A percentile compares a stretch with the other conserved stretches of the same genome.
These are phyloP conservation scores for Glaucomys volans DNA, from an alignment of 2,113 vertebrate genomes.

Conservation along the genomic window DNA sequence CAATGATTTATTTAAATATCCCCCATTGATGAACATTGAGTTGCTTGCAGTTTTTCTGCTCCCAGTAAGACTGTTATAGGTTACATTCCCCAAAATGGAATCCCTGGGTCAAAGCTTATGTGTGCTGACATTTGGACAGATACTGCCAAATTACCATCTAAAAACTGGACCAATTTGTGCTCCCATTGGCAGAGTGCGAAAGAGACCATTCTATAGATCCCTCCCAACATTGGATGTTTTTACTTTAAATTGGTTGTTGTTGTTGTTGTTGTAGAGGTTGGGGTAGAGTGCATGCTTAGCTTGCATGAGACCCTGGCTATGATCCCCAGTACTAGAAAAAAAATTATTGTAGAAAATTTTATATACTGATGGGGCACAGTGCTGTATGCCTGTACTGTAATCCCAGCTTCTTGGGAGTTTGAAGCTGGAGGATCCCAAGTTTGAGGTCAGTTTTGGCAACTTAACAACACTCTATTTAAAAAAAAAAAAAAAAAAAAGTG, in stretches of 20 bases:
- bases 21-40: neutral
- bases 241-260: neutral
- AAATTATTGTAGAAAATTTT: neutral
- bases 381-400: neutral
- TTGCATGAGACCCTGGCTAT: neutral
- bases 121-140: neutral
- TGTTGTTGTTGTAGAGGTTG: too few relatives aligned
- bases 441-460: neutral
- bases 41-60: neutral
- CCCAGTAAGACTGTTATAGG: neutral
- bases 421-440: neutral
- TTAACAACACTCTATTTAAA: neutral
- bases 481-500: neutral
- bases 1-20: neutral
- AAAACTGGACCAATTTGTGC: neutral
- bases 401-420: too few relatives aligned
- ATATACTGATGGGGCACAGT: neutral
- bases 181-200: neutral
- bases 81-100: neutral
- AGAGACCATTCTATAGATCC: neutral
- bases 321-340: neutral
- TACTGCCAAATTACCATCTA: neutral
- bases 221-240: neutral
- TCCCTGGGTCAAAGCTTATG: neutral
- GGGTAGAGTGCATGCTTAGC: neutral